Percentiles rank a stretch among this genome's conserved stretches.
Conservation (phyloP, 2,888 invertebrate species). For the Malachius bipustulatus region DNA sequence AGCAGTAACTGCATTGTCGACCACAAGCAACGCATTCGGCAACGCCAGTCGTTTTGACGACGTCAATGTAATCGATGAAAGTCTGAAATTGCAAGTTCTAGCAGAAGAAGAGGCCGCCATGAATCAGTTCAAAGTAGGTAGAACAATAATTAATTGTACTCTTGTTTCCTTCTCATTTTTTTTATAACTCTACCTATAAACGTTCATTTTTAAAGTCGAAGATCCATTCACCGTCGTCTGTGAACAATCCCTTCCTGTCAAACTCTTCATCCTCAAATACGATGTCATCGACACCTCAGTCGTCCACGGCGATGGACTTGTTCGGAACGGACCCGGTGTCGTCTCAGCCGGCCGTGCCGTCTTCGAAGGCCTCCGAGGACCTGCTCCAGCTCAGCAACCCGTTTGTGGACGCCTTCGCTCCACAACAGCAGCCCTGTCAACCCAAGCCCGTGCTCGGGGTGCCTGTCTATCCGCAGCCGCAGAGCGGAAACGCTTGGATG, state of each 20-base stretch:
- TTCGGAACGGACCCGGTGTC: constrained; percentile 52
- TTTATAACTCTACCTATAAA: no score
- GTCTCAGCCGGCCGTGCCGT: constrained; percentile 33
- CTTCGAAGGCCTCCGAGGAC: constrained; percentile 72
- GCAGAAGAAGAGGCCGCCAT: constrained; percentile 95
- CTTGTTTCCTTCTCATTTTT: constrained; percentile 3
- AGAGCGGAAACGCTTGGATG: constrained; percentile 41
- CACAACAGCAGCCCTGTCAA: constrained; percentile 23
- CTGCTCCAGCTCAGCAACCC: constrained; percentile 82
- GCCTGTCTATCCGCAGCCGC: constrained; percentile 21
- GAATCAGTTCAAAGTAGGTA: constrained; percentile 82
- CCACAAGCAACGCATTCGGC: constrained; percentile 81
- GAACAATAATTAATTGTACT: constrained; percentile 3
- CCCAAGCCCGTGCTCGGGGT: constrained; percentile 20
- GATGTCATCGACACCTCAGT: constrained; percentile 21
- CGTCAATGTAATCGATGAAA: constrained; percentile 74
- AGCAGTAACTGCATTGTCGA: constrained; percentile 77
- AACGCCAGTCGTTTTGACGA: constrained; percentile 45
- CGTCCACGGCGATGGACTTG: constrained; percentile 58
- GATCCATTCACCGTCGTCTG: constrained; percentile 58
- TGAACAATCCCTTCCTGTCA: constrained; percentile 73
- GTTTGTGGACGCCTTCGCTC: constrained; percentile 58
- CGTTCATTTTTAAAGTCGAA: no score
- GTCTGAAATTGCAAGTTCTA: constrained; percentile 70
- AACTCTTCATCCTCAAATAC: constrained; percentile 32